These are phyloP conservation scores for Muscicapa striata DNA, from an alignment of 2,797 vertebrate genomes.

Conservation along the genomic window DNA sequence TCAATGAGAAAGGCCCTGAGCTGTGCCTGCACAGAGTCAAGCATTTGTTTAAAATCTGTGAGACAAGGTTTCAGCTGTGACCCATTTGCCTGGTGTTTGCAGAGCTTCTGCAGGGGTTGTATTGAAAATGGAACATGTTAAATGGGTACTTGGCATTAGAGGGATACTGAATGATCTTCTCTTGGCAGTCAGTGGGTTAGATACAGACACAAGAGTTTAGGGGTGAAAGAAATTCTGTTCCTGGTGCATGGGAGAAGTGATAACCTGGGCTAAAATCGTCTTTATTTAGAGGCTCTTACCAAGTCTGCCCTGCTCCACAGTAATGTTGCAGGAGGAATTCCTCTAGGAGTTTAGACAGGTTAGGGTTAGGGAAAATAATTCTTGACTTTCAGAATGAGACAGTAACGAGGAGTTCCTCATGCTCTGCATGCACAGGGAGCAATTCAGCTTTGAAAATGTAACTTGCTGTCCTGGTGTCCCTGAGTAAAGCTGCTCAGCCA, in stretches of 20 bases:
- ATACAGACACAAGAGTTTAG: neutral
- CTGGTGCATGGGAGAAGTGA: neutral
- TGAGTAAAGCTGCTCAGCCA: neutral
- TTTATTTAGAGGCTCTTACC: neutral
- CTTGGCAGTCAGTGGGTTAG: neutral
- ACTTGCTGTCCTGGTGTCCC: neutral
- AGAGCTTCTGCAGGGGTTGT: neutral
- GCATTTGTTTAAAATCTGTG: neutral
- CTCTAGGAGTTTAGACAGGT: neutral
- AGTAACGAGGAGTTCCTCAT: neutral
- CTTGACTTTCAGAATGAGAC: neutral
- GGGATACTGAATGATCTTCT: neutral
- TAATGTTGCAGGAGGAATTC: neutral
- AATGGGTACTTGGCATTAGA: neutral
- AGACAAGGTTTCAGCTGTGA: neutral
- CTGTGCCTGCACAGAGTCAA: neutral
- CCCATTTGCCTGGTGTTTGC: neutral
- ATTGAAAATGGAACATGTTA: neutral
- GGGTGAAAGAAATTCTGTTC: neutral
- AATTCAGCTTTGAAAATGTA: neutral
- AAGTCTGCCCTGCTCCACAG: neutral
- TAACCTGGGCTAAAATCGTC: neutral
- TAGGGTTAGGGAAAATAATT: neutral
- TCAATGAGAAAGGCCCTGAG: neutral
- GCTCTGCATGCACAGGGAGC: neutral